These are phyloP conservation scores for Frieseomelitta varia DNA, from an alignment of 1,140 invertebrate species.

Conservation along the genomic window DNA sequence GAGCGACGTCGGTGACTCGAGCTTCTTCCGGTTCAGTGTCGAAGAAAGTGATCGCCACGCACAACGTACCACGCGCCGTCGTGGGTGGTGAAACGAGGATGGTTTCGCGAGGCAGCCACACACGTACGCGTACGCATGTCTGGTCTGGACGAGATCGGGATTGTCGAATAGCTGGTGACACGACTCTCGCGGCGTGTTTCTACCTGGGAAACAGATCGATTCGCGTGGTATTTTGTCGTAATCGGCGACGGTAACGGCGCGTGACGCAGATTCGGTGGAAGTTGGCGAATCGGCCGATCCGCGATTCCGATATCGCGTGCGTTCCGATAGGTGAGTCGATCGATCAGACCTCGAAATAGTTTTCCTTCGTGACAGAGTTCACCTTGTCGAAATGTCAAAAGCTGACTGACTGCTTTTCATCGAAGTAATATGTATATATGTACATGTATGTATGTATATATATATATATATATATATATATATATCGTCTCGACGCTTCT, in stretches of 20 bases:
- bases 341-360: not conserved
- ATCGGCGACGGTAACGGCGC: not conserved
- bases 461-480: too few relatives aligned
- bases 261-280: not conserved
- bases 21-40: slow-evolving; percentile 28
- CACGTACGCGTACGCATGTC: slow-evolving; percentile 35
- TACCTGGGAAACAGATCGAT: not conserved
- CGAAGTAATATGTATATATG: not conserved
- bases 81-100: not conserved
- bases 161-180: not conserved
- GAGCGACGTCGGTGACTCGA: not conserved
- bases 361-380: not conserved
- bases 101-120: too few relatives aligned
- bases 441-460: too few relatives aligned
- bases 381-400: not conserved
- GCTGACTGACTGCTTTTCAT: not conserved
- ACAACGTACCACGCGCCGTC: not conserved
- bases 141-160: not conserved
- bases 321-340: slow-evolving; percentile 12
- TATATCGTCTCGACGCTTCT: not conserved
- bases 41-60: not conserved
- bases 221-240: not conserved
- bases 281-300: not conserved
- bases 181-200: not conserved
- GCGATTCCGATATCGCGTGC: not conserved